Evolutionary conservation across 2,888 invertebrate species (phyloP).

Genomic region (Oligia fasciuncula): DNA sequence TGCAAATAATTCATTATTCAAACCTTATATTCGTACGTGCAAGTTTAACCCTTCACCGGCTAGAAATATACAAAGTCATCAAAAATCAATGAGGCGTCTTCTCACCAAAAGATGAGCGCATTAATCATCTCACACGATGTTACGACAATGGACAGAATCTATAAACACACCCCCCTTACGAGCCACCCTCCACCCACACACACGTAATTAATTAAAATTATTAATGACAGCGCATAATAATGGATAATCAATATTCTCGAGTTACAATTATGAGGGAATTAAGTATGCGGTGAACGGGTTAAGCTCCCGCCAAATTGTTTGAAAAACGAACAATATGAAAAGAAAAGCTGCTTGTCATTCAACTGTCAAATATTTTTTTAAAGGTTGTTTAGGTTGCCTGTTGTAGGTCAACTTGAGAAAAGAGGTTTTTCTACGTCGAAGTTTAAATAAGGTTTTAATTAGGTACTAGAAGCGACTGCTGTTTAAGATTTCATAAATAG

Average conservation of each 20-base stretch:
- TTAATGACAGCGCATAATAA: conserved; percentile 86
- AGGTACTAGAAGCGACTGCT: background rate
- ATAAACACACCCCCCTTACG: conserved; percentile 64
- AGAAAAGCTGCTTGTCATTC: conserved; percentile 46
- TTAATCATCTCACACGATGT: conserved; percentile 85
- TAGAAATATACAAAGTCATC: conserved; percentile 68
- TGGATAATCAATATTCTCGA: conserved; percentile 84
- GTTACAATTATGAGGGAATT: conserved; percentile 67
- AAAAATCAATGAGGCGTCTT: conserved; percentile 85
- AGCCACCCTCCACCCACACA: conserved; percentile 58
- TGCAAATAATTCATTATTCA: conserved; percentile 14
- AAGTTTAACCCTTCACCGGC: conserved; percentile 59
- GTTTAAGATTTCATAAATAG: background rate
- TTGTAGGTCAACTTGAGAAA: conserved; percentile 47
- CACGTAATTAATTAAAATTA: conserved; percentile 88
- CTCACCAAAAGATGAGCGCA: conserved; percentile 75
- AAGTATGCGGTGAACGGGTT: conserved; percentile 52
- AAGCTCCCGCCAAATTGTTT: conserved; percentile 44
- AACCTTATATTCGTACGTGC: conserved; percentile 25
- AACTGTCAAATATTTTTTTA: conserved; percentile 41
- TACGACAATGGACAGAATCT: conserved; percentile 74
- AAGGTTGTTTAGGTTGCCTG: conserved; percentile 11
- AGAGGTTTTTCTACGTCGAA: conserved; percentile 26
- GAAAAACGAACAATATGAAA: conserved; percentile 38
- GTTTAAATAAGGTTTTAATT: background rate